A percentile compares a stretch with the other conserved stretches of the same genome.
These are phyloP conservation scores for Oreochromis mossambicus DNA, from an alignment of 2,797 vertebrate genomes.

Conservation along the genomic window DNA sequence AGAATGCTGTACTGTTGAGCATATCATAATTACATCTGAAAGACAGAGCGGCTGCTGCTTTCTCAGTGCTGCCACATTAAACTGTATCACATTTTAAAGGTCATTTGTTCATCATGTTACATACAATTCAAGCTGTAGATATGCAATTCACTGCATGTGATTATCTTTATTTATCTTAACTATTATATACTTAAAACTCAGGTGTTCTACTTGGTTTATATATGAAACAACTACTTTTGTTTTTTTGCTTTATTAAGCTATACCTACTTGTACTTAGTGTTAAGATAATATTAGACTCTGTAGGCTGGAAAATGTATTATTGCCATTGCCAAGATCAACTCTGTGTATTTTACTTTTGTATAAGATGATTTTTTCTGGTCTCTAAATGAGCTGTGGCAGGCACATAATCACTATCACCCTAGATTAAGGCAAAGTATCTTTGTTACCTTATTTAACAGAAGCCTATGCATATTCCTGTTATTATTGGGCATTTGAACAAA, in stretches of 20 bases:
- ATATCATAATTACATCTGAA: slow-evolving; percentile 47
- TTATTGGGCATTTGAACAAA: not conserved
- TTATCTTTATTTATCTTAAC: not conserved
- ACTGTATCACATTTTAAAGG: not conserved
- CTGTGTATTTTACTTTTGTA: not conserved
- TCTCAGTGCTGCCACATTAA: not conserved
- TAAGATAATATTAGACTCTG: not conserved
- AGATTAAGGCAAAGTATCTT: not conserved
- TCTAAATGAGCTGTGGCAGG: not conserved
- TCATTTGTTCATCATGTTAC: not conserved
- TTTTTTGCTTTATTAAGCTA: not conserved
- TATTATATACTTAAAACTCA: not conserved
- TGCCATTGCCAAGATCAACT: not conserved
- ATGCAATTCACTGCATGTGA: not conserved
- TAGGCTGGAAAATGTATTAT: not conserved
- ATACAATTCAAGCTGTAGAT: not conserved
- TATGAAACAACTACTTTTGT: not conserved
- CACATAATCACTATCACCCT: not conserved
- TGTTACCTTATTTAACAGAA: not conserved
- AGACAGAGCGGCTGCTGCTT: not conserved
- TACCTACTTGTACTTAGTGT: not conserved
- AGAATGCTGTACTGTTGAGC: slow-evolving; percentile 3
- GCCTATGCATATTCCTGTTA: not conserved
- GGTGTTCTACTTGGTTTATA: not conserved
- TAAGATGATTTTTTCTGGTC: not conserved